Evolutionary conservation across 2,888 invertebrate species (phyloP).

Genomic region (Galerucella pusilla): DNA sequence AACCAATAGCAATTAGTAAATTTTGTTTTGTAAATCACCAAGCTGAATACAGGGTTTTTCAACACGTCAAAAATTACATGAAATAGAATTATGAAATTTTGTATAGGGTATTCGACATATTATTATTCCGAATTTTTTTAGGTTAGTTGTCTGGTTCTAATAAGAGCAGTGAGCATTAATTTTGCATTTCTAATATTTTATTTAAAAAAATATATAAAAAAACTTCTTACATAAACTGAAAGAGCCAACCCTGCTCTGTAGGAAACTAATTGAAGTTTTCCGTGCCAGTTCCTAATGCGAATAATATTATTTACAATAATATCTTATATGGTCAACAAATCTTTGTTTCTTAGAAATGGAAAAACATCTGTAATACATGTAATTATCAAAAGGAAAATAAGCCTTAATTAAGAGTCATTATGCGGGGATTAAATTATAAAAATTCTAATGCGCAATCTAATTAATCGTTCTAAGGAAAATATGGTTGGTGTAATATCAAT

Average conservation of each 20-base stretch:
- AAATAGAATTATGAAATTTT: too few species aligned
- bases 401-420: constrained; percentile 32
- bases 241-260: not conserved
- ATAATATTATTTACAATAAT: not conserved
- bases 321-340: constrained; percentile 17
- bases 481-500: not conserved
- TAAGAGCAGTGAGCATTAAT: too few species aligned
- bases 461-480: not conserved
- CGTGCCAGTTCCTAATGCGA: constrained; percentile 3
- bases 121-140: too few species aligned
- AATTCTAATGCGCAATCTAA: constrained; percentile 4
- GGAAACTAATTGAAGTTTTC: not conserved
- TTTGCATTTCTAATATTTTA: too few species aligned
- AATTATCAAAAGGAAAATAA: constrained; percentile 28
- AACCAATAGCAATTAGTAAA: too few species aligned
- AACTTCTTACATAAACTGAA: not conserved
- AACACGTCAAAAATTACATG: too few species aligned
- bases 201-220: too few species aligned
- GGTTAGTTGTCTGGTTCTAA: too few species aligned
- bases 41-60: too few species aligned
- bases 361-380: constrained; percentile 20
- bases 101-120: too few species aligned
- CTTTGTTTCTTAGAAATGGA: constrained; percentile 13
- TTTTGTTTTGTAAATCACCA: too few species aligned
- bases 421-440: constrained; percentile 26